Conservation (phyloP, 92 coral and sea anemone genomes). For the Nematostella vectensis region DNA sequence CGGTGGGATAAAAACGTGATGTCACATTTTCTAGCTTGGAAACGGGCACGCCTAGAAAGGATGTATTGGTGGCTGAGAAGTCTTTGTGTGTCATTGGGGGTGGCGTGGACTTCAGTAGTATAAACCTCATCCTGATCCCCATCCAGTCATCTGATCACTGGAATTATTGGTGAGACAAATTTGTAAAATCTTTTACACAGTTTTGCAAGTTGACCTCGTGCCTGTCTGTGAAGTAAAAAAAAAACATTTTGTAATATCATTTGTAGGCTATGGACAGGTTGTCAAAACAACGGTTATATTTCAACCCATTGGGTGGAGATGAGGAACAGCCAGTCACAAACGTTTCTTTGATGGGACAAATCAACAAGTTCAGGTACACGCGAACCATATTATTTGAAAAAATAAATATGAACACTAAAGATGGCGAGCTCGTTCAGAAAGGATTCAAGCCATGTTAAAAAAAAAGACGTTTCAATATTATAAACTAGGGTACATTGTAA, state of each 20-base stretch:
- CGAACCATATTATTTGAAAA: no score
- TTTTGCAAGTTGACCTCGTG: background rate
- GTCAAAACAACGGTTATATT: background rate
- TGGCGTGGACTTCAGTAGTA: conserved; percentile 1
- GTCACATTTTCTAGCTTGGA: no score
- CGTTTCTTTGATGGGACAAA: background rate
- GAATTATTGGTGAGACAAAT: background rate
- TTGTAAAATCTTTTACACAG: background rate
- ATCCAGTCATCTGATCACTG: background rate
- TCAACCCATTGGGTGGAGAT: background rate
- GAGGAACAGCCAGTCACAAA: background rate
- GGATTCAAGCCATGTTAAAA: no score
- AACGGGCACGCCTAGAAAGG: no score
- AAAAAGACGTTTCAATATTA: no score
- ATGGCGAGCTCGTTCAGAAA: no score
- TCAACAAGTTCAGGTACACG: background rate
- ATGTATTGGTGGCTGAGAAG: no score
- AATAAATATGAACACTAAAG: no score
- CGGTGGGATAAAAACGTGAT: no score
- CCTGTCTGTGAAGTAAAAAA: background rate
- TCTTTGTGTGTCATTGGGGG: no score
- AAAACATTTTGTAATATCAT: background rate
- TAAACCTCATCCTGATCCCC: background rate
- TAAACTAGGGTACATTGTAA: no score
- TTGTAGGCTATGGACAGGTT: background rate